Evolutionary conservation across 2,113 vertebrate genomes (phyloP), one percentile per base, ranked within the genome.

Genomic region (Galbula dea): DNA sequence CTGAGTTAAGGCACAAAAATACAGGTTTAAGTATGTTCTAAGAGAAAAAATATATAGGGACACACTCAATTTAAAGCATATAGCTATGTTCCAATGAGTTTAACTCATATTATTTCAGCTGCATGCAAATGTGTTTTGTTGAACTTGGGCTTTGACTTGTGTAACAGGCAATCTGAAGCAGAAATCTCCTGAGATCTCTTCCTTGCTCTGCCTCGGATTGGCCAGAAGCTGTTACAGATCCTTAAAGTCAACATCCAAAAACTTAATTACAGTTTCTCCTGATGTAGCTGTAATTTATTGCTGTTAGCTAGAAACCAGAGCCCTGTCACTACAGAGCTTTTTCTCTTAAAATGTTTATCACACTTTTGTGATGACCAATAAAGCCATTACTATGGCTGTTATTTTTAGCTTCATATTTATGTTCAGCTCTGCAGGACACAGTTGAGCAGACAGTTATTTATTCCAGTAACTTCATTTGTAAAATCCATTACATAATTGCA

Each of bases 241-340:
- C 87, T 78, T 58, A 8, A 90, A 89, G 79, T 71, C 30, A 7
- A 43, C 51, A 76, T 89, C 75, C 82, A 55, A 71, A 80, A 78
- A n/a, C 78, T 94, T 94, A 87, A 94, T 94, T 89, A 94, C 69
- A 69, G 55, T 67, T 95, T 89, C 55, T 83, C 36, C 65, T 1
- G 5, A 23, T 2, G 6, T 59, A 83, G 78, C 75, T 77, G 41
- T 62, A 69, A 63, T 83, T 79, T 61, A 15, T 43, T 59, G 48
- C 72, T 73, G 36, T 21, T 80, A 91, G 91, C 68, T 27, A 20
- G n/a, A 63, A 92, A 83, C 34, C 39, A 58, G 45, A 65, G 59
- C 77, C n/a, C 41, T 74, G 71, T 76, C 5, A 1, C 22, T 67
- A 57, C 51, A 3, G 41, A 73, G 85, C 67, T 69, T 85, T 73